Conservation (phyloP, 2,888 invertebrate species). For the Siphonodentalium dalli region DNA sequence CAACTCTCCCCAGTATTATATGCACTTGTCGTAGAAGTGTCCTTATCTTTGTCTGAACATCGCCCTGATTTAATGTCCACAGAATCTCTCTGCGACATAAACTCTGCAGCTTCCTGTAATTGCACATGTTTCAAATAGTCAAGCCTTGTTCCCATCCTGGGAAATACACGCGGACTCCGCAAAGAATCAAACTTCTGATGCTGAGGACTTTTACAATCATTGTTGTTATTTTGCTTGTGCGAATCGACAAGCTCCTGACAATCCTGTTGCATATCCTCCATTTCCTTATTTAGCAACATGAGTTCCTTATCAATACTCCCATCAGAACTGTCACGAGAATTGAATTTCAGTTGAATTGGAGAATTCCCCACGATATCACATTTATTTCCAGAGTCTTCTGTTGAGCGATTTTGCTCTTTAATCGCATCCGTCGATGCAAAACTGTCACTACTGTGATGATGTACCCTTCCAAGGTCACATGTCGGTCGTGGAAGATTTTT, state of each 20-base stretch:
- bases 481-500: too few relatives aligned
- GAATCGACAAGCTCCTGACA: conserved; percentile 67
- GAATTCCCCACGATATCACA: conserved; percentile 39
- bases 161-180: conserved; percentile 54
- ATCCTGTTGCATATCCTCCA: conserved; percentile 71
- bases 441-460: conserved; percentile 56
- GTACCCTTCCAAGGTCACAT: too few relatives aligned
- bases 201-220: conserved; percentile 40
- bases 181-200: conserved; percentile 64
- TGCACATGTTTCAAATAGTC: conserved; percentile 54
- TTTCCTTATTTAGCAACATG: conserved; percentile 70
- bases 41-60: conserved; percentile 40
- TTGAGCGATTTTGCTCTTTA: conserved; percentile 31
- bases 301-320: conserved; percentile 69
- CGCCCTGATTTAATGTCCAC: conserved; percentile 33
- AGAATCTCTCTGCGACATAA: conserved; percentile 35
- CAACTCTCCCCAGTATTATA: conserved; percentile 80
- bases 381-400: conserved; percentile 51
- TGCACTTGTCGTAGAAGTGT: conserved; percentile 72
- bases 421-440: conserved; percentile 45
- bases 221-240: conserved; percentile 50
- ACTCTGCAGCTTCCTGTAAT: conserved; percentile 39
- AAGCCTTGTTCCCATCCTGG: conserved; percentile 61
- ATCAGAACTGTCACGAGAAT: conserved; percentile 43
- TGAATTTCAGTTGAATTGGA: conserved; percentile 34